A percentile compares a stretch with the other conserved stretches of the same genome.
These are phyloP conservation scores for Poeciliopsis occidentalis DNA, from an alignment of 2,113 vertebrate species.

Conservation along the genomic window DNA sequence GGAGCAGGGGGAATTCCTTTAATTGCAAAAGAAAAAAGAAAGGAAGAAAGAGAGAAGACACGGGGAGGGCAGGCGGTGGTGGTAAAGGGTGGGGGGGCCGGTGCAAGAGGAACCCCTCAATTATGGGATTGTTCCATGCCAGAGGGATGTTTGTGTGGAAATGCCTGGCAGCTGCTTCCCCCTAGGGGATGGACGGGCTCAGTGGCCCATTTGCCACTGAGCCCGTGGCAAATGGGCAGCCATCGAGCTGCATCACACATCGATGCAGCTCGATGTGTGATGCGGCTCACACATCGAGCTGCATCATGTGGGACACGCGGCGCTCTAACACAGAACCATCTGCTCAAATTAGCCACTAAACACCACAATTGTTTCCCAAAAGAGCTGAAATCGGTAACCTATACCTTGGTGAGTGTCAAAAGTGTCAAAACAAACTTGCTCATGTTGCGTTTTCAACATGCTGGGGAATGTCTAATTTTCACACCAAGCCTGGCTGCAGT, in stretches of 20 bases:
- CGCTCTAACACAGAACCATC: not conserved
- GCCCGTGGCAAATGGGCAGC: no score
- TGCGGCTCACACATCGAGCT: not conserved
- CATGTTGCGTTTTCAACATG: not conserved
- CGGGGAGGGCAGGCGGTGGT: constrained; percentile 16
- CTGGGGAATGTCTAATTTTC: not conserved
- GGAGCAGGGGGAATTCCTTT: constrained; percentile 73
- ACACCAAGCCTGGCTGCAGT: not conserved
- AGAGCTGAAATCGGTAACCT: no score
- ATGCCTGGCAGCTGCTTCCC: constrained; percentile 74
- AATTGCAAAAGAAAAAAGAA: constrained; percentile 28
- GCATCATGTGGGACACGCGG: not conserved
- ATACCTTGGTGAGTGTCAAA: no score
- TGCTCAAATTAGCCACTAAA: not conserved
- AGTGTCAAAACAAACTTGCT: not conserved
- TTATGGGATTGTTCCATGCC: constrained; percentile 73
- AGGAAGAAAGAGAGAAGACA: not conserved
- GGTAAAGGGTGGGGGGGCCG: constrained; percentile 39
- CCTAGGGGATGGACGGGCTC: constrained; percentile 21
- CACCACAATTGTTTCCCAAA: not conserved
- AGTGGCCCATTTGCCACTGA: no score
- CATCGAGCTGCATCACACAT: no score
- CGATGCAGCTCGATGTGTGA: no score
- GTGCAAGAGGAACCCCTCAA: constrained; percentile 72
- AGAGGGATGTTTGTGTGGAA: constrained; percentile 75